Conservation (phyloP, 2,797 vertebrate species). For the Triplophysa yarkandensis region DNA sequence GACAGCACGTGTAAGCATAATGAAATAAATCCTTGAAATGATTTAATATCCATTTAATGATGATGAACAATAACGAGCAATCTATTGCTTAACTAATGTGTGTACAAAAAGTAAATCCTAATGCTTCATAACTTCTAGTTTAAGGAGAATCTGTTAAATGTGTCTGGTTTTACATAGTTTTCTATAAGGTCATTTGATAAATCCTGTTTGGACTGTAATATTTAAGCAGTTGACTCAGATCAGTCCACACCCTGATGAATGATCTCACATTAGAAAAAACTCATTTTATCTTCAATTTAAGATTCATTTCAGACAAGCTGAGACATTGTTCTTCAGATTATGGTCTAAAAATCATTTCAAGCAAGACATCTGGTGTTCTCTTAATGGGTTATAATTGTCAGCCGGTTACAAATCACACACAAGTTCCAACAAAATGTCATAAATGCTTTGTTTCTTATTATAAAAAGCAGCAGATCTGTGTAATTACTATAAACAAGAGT, state of each 20-base stretch:
- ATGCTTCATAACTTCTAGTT: no score
- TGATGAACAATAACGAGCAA: no score
- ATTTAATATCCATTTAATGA: not conserved
- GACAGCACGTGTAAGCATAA: no score
- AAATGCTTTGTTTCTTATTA: not conserved
- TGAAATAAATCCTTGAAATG: no score
- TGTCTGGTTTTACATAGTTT: not conserved
- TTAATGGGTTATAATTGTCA: not conserved
- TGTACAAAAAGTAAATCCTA: no score
- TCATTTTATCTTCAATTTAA: not conserved
- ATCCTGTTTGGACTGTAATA: slow-evolving; percentile 1
- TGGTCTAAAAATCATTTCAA: not conserved
- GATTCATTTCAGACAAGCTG: not conserved
- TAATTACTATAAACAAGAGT: not conserved
- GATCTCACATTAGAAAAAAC: not conserved
- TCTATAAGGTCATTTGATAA: not conserved
- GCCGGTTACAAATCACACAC: not conserved
- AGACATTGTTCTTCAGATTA: not conserved
- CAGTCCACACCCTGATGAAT: slow-evolving; percentile 21
- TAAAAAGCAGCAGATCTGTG: not conserved
- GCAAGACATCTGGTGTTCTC: not conserved
- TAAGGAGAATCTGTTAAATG: no score
- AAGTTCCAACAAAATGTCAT: not conserved
- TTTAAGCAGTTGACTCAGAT: not conserved
- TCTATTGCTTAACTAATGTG: no score